These are phyloP conservation scores for Listronotus bonariensis DNA, from an alignment of 1,140 invertebrate genomes.

Conservation along the genomic window DNA sequence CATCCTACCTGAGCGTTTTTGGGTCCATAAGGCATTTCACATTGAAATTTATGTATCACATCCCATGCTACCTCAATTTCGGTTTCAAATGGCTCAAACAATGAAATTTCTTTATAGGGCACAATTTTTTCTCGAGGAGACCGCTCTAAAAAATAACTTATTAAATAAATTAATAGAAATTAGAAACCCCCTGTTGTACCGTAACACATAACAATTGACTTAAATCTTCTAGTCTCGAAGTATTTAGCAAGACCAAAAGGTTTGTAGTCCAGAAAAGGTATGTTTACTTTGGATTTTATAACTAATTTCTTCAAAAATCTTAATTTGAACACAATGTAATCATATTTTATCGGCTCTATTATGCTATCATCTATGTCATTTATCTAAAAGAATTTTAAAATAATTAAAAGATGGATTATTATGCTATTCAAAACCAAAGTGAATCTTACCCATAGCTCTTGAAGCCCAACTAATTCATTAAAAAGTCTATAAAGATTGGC, in stretches of 20 bases:
- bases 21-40: slow-evolving; percentile 25
- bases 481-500: slow-evolving; percentile 26
- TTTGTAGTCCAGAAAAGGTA: slow-evolving; percentile 32
- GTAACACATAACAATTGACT: slow-evolving; percentile 30
- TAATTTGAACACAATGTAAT: slow-evolving; percentile 17
- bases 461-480: slow-evolving; percentile 24
- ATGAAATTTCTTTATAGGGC: slow-evolving; percentile 21
- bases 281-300: slow-evolving; percentile 27
- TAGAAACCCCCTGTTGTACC: slow-evolving; percentile 9
- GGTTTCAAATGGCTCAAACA: slow-evolving; percentile 29
- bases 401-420: no score
- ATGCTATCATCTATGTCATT: slow-evolving; percentile 18
- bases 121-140: slow-evolving; percentile 19
- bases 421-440: no score
- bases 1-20: slow-evolving; percentile 22
- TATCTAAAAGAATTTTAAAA: slow-evolving; percentile 23
- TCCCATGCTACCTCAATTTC: slow-evolving; percentile 29
- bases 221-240: slow-evolving; percentile 29
- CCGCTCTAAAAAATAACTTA: slow-evolving; percentile 20
- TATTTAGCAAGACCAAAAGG: slow-evolving; percentile 27
- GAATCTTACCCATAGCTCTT: slow-evolving; percentile 35
- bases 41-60: slow-evolving; percentile 18
- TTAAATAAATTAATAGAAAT: background rate
- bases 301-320: slow-evolving; percentile 31
- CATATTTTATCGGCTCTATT: slow-evolving; percentile 22